These are phyloP conservation scores for Anniella stebbinsi DNA, from an alignment of 2,797 vertebrate species.

Conservation along the genomic window DNA sequence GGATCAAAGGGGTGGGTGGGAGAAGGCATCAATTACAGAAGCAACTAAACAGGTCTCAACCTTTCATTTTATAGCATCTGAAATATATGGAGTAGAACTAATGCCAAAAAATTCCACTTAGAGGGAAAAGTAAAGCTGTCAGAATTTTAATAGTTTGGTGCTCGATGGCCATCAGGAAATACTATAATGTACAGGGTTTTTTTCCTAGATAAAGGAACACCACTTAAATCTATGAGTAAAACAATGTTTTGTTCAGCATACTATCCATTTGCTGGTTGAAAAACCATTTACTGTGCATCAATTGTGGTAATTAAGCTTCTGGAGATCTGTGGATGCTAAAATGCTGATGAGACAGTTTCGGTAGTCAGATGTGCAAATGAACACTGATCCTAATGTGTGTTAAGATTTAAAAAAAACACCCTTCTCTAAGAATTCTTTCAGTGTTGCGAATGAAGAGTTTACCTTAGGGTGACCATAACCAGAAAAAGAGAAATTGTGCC, in stretches of 20 bases:
- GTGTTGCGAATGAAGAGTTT: neutral
- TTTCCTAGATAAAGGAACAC: neutral
- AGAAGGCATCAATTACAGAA: constrained; percentile 47
- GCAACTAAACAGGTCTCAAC: constrained; percentile 48
- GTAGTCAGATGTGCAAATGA: constrained; percentile 33
- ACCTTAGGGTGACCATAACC: neutral
- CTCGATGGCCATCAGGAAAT: constrained; percentile 32
- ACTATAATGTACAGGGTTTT: neutral
- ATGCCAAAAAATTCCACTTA: constrained; percentile 57
- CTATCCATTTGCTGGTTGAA: constrained; percentile 43
- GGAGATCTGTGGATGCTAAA: constrained; percentile 23
- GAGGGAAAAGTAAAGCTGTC: constrained; percentile 34
- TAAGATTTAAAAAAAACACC: neutral
- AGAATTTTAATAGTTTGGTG: constrained; percentile 49
- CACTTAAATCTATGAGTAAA: constrained; percentile 23
- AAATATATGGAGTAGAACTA: constrained; percentile 40
- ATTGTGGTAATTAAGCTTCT: constrained; percentile 45
- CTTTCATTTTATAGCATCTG: constrained; percentile 58
- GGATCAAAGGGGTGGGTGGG: constrained; percentile 34
- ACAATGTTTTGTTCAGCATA: constrained; percentile 29
- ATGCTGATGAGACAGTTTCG: constrained; percentile 34
- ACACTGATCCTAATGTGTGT: neutral
- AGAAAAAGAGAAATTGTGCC: too few species aligned
- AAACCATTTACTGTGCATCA: constrained; percentile 34
- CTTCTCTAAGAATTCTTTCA: neutral